Percentiles rank a stretch among this genome's conserved stretches.
These are phyloP conservation scores for Hystrix cristata DNA, from an alignment of 2,113 vertebrate species.

Conservation along the genomic window DNA sequence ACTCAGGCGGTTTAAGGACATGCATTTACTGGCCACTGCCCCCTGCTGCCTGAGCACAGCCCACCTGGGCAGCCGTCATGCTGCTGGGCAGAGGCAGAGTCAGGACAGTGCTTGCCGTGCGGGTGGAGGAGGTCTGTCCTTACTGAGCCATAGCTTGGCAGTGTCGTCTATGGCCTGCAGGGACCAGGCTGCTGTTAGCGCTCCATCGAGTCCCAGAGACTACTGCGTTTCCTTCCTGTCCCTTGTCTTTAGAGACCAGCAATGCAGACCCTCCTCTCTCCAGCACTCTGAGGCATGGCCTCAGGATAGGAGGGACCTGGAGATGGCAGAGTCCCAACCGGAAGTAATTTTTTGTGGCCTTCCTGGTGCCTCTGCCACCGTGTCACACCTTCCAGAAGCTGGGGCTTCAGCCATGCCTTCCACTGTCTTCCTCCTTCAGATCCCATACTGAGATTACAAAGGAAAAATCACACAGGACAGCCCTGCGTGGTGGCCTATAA, in stretches of 20 bases:
- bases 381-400: neutral
- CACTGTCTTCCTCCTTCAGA: neutral
- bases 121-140: neutral
- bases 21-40: too few relatives aligned
- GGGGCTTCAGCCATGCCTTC: neutral
- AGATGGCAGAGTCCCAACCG: too few relatives aligned
- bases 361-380: neutral
- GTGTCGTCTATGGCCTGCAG: neutral
- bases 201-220: neutral
- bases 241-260: too few relatives aligned
- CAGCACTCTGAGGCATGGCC: too few relatives aligned
- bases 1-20: conserved; percentile 1
- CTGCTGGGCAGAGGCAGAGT: neutral
- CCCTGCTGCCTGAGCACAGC: neutral
- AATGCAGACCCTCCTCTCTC: too few relatives aligned
- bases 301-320: too few relatives aligned
- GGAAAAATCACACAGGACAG: neutral
- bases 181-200: too few relatives aligned
- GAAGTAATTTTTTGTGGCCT: too few relatives aligned
- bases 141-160: neutral
- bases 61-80: neutral
- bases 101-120: neutral
- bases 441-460: neutral
- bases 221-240: neutral
- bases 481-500: too few relatives aligned